These are phyloP conservation scores for Calyptomena viridis DNA, from an alignment of 2,113 vertebrate species.

Conservation along the genomic window DNA sequence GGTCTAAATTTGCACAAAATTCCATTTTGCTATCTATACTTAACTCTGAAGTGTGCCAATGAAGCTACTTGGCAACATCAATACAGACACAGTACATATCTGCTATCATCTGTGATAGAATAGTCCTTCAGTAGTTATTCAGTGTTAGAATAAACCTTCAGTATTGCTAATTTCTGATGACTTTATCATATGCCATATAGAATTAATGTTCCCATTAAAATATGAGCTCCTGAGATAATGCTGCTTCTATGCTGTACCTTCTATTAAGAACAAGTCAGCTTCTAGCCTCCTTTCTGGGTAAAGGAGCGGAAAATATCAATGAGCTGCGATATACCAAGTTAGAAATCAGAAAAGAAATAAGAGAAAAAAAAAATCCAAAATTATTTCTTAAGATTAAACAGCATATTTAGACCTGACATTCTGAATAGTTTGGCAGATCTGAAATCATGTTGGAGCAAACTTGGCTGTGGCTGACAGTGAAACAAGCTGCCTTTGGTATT, in stretches of 20 bases:
- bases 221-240: background rate
- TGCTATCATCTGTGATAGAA: background rate
- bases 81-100: background rate
- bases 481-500: background rate
- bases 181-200: background rate
- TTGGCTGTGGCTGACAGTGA: background rate
- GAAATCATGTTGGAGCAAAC: background rate
- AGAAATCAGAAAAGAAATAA: background rate
- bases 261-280: constrained; percentile 12
- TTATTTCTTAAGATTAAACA: background rate
- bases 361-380: background rate
- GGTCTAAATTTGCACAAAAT: background rate
- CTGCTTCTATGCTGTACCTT: background rate
- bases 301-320: background rate
- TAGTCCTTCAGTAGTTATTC: too few relatives aligned
- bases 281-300: background rate
- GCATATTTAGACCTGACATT: background rate
- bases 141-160: background rate
- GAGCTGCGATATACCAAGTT: background rate
- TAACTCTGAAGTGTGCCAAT: background rate
- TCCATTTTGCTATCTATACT: background rate
- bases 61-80: background rate
- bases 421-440: background rate
- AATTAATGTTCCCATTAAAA: constrained; percentile 9
- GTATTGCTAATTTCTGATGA: background rate